Evolutionary conservation across 2,888 invertebrate species (phyloP), one percentile per base, ranked within the genome.

Genomic region (Ophonus ardosiacus): DNA sequence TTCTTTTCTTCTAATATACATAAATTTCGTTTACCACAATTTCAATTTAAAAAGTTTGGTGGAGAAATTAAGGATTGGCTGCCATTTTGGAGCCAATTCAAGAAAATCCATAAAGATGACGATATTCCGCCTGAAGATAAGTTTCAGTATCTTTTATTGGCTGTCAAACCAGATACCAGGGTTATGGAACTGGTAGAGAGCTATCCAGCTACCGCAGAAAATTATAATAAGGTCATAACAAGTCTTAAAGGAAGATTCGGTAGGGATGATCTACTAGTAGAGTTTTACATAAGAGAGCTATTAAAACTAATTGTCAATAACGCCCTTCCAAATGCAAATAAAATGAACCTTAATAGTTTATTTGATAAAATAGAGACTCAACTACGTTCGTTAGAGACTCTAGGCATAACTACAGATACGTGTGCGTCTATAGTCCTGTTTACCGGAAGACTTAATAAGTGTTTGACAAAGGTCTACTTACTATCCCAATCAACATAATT

Each of bases 281-380:
- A 89, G 79, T 87, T 88, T 15, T 88, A 89, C 83, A 87, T 88
- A 3, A 76, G 89, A 17, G 89, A 90, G 79, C 71, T 89, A 8
- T 78, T 90, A 31, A 87, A 87, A 68, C 59, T 90, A 43, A 87
- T 89, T 17, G 68, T 89, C 10, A 86, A 87, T 21, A 88, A 87
- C 61, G 82, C 87, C 21, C 43, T 43, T 43, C 6, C 3, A 43
- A 85, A 21, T 51, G 61, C 13, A 83, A 85, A 61, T 21, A 61
- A 61, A 21, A 61, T 61, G 0, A 61, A 18, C 21, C 7, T 61
- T 7, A 61, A 61, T 61, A 61, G 61, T 21, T 18, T 61, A 13
- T 61, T 61, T 21, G 61, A 61, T 85, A 86, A 87, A 78, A 68
- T 90, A 7, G 88, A 89, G 57, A 86, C 88, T 10, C 65, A 81